Conservation (phyloP, 1,140 invertebrate genomes). For the Platyscapa corneri region DNA sequence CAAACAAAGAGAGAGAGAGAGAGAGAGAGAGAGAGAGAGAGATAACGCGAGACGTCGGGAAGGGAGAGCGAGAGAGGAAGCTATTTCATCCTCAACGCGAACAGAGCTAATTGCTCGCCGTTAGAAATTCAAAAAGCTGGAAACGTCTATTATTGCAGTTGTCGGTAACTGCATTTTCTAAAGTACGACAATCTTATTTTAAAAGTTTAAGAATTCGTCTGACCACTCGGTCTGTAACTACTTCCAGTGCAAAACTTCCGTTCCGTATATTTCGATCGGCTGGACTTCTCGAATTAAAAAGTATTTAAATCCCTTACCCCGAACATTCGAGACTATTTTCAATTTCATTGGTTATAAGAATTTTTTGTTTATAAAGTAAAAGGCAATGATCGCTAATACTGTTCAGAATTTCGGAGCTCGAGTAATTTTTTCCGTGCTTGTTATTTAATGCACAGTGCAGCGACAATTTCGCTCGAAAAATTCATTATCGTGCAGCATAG, state of each 20-base stretch:
- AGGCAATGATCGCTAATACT: no score
- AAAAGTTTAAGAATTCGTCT: slow-evolving; percentile 16
- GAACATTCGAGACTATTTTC: no score
- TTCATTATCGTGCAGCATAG: not conserved
- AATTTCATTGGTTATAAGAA: no score
- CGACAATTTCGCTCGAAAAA: not conserved
- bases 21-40: not conserved
- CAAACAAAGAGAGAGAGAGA: not conserved
- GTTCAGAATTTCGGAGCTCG: no score
- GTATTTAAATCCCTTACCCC: no score
- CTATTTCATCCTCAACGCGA: no score
- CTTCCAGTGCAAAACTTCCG: not conserved
- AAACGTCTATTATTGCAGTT: not conserved
- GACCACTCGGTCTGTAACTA: slow-evolving; percentile 23
- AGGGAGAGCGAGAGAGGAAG: not conserved
- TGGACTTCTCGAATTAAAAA: no score
- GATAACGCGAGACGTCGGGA: not conserved
- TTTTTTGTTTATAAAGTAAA: no score
- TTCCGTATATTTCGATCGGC: not conserved
- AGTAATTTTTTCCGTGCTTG: not conserved
- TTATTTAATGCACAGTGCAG: no score
- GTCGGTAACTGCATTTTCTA: not conserved
- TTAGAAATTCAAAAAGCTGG: no score
- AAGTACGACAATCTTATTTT: not conserved
- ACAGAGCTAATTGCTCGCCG: no score